Conservation (phyloP, 2,113 vertebrate species). For the Ctenodactylus gundi region DNA sequence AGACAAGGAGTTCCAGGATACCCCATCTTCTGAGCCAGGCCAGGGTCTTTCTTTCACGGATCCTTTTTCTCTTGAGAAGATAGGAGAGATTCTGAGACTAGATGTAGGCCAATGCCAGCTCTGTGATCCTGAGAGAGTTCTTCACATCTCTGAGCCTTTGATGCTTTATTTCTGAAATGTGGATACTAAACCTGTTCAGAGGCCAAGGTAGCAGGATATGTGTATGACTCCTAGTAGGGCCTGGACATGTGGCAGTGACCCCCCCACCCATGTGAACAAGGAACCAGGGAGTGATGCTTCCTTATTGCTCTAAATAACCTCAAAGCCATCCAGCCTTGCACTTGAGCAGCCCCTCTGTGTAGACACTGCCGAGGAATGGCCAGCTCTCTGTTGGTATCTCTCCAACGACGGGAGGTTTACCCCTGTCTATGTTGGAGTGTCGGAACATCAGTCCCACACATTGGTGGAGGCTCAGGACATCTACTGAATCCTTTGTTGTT, state of each 20-base stretch:
- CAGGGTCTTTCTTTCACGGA: neutral
- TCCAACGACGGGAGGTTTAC: neutral
- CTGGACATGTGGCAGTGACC: neutral
- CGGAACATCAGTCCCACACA: neutral
- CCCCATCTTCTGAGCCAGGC: neutral
- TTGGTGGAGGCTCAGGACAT: neutral
- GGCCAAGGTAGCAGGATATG: neutral
- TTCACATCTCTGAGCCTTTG: neutral
- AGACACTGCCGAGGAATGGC: neutral
- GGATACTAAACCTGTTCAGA: neutral
- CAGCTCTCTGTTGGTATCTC: neutral
- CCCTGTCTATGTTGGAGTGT: neutral
- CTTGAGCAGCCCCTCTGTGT: neutral
- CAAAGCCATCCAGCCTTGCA: neutral
- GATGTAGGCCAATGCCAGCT: neutral
- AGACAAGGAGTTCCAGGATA: neutral
- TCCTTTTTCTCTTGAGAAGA: neutral
- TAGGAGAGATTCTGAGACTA: neutral
- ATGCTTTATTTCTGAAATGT: neutral
- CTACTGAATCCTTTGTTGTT: neutral
- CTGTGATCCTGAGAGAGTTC: neutral
- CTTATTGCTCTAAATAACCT: neutral
- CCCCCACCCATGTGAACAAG: neutral
- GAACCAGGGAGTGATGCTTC: neutral
- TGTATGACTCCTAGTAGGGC: neutral